These are phyloP conservation scores for Macheiramphus alcinus DNA, from an alignment of 2,113 vertebrate genomes.

Conservation along the genomic window DNA sequence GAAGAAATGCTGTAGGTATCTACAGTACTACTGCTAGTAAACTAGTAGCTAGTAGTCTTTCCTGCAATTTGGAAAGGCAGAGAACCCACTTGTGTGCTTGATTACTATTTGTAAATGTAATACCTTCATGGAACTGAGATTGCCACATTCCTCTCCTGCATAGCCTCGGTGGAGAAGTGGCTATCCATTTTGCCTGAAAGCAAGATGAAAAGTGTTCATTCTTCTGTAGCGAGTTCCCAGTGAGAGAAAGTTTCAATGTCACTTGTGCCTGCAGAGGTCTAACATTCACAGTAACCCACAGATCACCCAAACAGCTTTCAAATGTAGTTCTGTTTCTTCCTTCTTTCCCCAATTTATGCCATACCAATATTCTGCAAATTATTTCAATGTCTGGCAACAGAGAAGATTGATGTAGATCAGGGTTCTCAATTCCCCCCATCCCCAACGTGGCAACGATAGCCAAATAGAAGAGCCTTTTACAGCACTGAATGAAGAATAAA, in stretches of 20 bases:
- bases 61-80: neutral
- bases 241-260: neutral
- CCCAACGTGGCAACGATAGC: constrained; percentile 30
- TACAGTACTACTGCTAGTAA: neutral
- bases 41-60: neutral
- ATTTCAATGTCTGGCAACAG: constrained; percentile 1
- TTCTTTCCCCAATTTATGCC: neutral
- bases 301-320: neutral
- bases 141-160: too few relatives aligned
- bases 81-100: neutral
- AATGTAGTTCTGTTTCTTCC: neutral
- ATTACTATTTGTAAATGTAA: neutral
- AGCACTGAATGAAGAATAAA: constrained; percentile 60
- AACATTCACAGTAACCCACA: neutral
- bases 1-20: neutral
- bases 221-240: neutral
- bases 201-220: neutral
- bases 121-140: neutral
- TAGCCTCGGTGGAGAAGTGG: accelerated
- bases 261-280: neutral
- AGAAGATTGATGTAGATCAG: constrained; percentile 38
- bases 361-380: neutral
- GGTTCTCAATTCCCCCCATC: constrained; percentile 57
- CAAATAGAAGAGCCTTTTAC: constrained; percentile 45
- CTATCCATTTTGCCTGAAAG: neutral